Evolutionary conservation across 2,797 vertebrate species (phyloP), one percentile per base, ranked within the genome.

Genomic region (Syngnathus acus): DNA sequence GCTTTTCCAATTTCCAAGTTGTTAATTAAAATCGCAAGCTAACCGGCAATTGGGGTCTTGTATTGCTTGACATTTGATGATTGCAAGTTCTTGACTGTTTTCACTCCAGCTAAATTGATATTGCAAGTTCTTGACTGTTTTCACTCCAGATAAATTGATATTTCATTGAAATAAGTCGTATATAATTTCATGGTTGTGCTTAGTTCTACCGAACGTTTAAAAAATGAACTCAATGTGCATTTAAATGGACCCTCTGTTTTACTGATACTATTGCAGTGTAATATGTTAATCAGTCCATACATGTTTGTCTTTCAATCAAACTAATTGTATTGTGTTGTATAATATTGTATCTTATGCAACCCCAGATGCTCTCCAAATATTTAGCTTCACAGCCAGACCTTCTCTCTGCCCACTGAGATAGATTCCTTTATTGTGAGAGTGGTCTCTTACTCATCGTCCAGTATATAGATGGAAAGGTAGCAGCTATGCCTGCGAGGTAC

Each of bases 361-460:
- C 14, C 32, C 23, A 32, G 32, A 5, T 13, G 6, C 5, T 32
- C 26, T 11, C 7, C 5, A 26, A 55, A 32, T 55, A 26, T 26
- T 55, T 14, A 32, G 51, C 7, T 16, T 19, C 17, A 10, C 45
- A 76, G 77, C 68, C 45, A 68, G 73, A 68, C 32, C 16, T 69
- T 82, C 76, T 68, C 23, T 37, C 77, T 73, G 68, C 75, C 79
- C 82, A 84, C 77, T 65, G 60, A 83, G 77, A 63, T 79, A 83
- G 71, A 77, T 78, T 84, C 84, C 75, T 77, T 82, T 79, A 88
- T 86, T 81, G 75, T 75, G 79, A 39, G 48, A 23, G 17, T 39
- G 9, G 50, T 51, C 26, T 40, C 50, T 51, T 48, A 26, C 32
- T 65, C 37, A 50, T 50, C 13, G 13, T n/a, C 11, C 64, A 23